A percentile compares a stretch with the other conserved stretches of the same genome.
These are phyloP conservation scores for Sericinus montela DNA, from an alignment of 2,888 invertebrate species.

Conservation along the genomic window DNA sequence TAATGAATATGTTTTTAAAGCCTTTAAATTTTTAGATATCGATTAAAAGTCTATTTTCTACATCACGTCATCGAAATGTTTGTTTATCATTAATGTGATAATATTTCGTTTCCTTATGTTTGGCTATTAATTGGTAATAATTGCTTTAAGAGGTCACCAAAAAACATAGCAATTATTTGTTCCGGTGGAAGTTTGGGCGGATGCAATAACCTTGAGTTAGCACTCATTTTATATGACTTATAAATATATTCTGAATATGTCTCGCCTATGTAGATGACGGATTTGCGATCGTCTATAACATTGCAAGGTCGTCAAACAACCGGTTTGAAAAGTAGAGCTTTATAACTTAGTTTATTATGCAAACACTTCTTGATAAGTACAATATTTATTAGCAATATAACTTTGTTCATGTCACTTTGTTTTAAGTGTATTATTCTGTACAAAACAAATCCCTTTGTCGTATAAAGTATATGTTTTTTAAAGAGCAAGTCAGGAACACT, in stretches of 20 bases:
- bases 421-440: no score
- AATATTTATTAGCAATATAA: no score
- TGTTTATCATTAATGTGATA: no score
- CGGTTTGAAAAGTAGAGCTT: slow-evolving; percentile 52
- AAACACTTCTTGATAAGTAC: slow-evolving; percentile 27
- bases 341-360: slow-evolving; percentile 41
- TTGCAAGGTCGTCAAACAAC: slow-evolving; percentile 52
- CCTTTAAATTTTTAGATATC: no score
- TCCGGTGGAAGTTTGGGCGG: not conserved
- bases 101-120: no score
- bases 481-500: slow-evolving; percentile 13
- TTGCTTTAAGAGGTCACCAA: not conserved
- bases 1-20: no score
- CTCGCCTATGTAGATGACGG: slow-evolving; percentile 47
- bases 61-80: no score
- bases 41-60: no score
- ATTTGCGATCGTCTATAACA: slow-evolving; percentile 38
- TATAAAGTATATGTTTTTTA: not conserved
- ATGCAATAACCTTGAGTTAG: slow-evolving; percentile 40
- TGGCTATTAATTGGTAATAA: not conserved
- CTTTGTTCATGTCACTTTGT: no score
- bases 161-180: not conserved
- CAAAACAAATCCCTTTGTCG: no score
- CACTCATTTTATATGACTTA: slow-evolving; percentile 37
- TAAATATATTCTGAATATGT: slow-evolving; percentile 28